phyloP scores from a whole-genome alignment of 2,888 invertebrate species.

The Drosophila austrosaltans region DNA sequence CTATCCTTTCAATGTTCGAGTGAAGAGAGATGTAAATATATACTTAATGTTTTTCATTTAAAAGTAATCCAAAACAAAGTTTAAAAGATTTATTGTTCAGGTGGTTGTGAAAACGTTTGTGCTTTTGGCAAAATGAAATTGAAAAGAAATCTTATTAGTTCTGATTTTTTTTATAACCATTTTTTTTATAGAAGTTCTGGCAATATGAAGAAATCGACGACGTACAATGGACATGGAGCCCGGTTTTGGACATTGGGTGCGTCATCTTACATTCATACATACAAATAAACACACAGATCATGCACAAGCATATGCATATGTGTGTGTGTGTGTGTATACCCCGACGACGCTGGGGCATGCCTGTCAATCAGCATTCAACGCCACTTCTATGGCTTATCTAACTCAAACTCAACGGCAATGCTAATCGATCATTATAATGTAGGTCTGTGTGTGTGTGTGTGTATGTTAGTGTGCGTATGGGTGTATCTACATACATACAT shows the following conservation, averaged over 20 bases:
- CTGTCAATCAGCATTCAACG: slow-evolving; percentile 63
- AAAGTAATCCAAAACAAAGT: too few species aligned
- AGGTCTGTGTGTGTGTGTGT: neutral
- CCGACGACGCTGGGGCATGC: slow-evolving; percentile 24
- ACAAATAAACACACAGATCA: neutral
- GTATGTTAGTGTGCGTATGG: too few species aligned
- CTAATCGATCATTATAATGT: slow-evolving; percentile 59
- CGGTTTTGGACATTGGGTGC: slow-evolving; percentile 7
- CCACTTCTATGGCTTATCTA: slow-evolving; percentile 67
- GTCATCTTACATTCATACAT: neutral
- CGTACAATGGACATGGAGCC: neutral
- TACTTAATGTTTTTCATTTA: too few species aligned
- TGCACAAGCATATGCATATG: neutral
- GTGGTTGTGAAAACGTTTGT: too few species aligned
- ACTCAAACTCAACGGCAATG: slow-evolving; percentile 51
- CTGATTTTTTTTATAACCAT: too few species aligned
- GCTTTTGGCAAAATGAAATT: too few species aligned
- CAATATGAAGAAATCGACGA: neutral
- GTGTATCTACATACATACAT: neutral
- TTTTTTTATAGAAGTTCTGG: neutral
- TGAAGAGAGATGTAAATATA: too few species aligned
- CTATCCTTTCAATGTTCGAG: too few species aligned
- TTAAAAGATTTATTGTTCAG: too few species aligned
- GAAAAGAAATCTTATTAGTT: too few species aligned
- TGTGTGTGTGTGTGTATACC: neutral